These are phyloP conservation scores for Umimayanthus chanpuru DNA, from an alignment of 92 coral and sea anemone genomes.

Conservation along the genomic window DNA sequence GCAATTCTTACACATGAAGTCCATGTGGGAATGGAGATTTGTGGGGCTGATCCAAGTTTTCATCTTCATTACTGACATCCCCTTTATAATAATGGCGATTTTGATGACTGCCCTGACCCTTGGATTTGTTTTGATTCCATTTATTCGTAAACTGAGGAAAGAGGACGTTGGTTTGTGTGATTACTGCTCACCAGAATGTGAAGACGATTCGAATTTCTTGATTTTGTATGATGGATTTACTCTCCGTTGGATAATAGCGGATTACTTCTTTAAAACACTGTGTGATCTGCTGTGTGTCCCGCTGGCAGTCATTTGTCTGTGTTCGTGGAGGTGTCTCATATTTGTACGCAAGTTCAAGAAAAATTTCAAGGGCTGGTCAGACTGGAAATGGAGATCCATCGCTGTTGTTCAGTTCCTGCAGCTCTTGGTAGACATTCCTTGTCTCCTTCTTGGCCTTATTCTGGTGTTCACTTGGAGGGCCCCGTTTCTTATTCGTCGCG, in stretches of 20 bases:
- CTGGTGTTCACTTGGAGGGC: constrained; percentile 87
- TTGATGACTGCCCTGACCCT: constrained; percentile 61
- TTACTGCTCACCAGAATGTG: constrained; percentile 35
- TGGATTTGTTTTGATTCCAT: constrained; percentile 80
- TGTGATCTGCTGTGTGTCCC: constrained; percentile 91
- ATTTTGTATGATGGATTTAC: constrained; percentile 68
- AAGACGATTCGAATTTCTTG: constrained; percentile 34
- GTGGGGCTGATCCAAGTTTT: constrained; percentile 77
- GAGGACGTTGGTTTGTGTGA: constrained; percentile 59
- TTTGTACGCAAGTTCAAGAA: constrained; percentile 66
- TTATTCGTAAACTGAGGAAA: constrained; percentile 51
- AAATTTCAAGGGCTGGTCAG: constrained; percentile 66
- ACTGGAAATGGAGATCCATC: constrained; percentile 81
- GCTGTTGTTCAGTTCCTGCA: constrained; percentile 78
- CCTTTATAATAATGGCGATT: constrained; percentile 81
- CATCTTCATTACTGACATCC: constrained; percentile 85
- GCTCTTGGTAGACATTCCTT: constrained; percentile 83
- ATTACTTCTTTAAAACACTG: constrained; percentile 78
- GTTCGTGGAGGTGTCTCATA: constrained; percentile 86
- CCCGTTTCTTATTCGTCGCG: constrained; percentile 66
- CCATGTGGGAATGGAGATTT: constrained; percentile 74
- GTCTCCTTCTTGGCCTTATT: constrained; percentile 72
- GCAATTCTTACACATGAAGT: constrained; percentile 72
- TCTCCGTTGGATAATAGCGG: constrained; percentile 68
- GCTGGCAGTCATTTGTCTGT: constrained; percentile 70